Percentiles rank a stretch among this genome's conserved stretches.
phyloP scores from a whole-genome alignment of 1,140 invertebrate species.

The Globodera rostochiensis region DNA sequence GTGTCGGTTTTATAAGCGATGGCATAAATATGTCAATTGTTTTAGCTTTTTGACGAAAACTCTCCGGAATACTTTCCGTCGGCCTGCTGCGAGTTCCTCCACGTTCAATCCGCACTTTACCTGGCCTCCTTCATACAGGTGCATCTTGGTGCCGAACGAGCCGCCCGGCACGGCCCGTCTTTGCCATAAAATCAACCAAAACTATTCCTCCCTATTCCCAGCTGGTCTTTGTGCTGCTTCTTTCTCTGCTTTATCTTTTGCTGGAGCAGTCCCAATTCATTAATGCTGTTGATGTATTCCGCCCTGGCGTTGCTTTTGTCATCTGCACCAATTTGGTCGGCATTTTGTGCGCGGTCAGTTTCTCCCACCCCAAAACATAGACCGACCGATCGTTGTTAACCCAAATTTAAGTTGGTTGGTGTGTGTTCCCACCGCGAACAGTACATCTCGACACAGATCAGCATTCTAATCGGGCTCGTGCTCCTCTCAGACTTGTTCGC shows the following conservation, averaged over 20 bases:
- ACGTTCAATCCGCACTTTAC: slow-evolving; percentile 54
- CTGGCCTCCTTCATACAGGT: slow-evolving; percentile 49
- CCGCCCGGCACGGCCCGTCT: neutral
- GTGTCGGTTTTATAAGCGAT: no score
- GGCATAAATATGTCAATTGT: neutral
- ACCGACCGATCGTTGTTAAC: slow-evolving; percentile 4
- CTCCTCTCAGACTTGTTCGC: slow-evolving; percentile 54
- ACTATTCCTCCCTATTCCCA: slow-evolving; percentile 3
- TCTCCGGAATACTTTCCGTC: slow-evolving; percentile 50
- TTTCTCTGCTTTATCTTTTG: slow-evolving; percentile 47
- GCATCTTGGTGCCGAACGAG: neutral
- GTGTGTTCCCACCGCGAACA: slow-evolving; percentile 49
- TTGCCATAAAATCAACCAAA: no score
- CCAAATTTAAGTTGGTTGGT: slow-evolving; percentile 39
- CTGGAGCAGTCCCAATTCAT: slow-evolving; percentile 53
- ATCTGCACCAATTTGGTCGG: slow-evolving; percentile 46
- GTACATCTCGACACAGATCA: slow-evolving; percentile 47
- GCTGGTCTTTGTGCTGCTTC: slow-evolving; percentile 51
- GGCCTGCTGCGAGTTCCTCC: slow-evolving; percentile 55
- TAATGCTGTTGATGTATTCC: slow-evolving; percentile 51
- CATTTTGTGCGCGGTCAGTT: slow-evolving; percentile 48
- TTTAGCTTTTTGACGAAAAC: slow-evolving; percentile 44
- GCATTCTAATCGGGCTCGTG: slow-evolving; percentile 48
- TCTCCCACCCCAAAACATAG: neutral
- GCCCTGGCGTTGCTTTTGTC: slow-evolving; percentile 51